Evolutionary conservation across 2,888 invertebrate species (phyloP).

Genomic region (Ganaspis brasiliensis): DNA sequence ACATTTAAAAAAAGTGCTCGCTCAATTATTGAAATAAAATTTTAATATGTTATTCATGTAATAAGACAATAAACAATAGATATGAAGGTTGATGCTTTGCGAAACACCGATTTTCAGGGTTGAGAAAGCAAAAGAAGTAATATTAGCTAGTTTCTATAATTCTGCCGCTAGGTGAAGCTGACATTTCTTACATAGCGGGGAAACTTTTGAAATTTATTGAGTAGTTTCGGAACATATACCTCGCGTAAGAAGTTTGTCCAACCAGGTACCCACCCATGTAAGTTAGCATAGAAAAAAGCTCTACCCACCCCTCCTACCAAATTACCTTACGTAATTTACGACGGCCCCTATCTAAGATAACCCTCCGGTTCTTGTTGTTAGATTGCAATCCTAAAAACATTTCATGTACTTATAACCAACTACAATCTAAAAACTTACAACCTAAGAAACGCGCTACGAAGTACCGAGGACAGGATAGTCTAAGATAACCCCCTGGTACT

Average conservation of each 20-base stretch:
- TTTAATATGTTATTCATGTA: not conserved
- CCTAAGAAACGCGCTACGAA: too few relatives aligned
- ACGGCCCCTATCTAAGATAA: not conserved
- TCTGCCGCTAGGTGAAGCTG: not conserved
- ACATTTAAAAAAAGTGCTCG: not conserved
- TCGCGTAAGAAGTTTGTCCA: not conserved
- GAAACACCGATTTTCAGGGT: not conserved
- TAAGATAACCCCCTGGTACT: too few relatives aligned
- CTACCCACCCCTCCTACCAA: not conserved
- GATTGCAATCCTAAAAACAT: too few relatives aligned
- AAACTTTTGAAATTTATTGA: not conserved
- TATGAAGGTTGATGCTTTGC: not conserved
- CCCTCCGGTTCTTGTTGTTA: too few relatives aligned
- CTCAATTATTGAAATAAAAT: not conserved
- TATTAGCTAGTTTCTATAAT: not conserved
- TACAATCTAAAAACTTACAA: too few relatives aligned
- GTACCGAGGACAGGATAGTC: too few relatives aligned
- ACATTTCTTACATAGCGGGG: not conserved
- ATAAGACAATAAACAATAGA: not conserved
- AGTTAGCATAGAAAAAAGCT: conserved; percentile 1
- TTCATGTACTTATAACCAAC: too few relatives aligned
- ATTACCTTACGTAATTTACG: not conserved
- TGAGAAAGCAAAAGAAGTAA: not conserved
- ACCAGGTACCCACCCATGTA: not conserved
- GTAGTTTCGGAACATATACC: not conserved